A percentile compares a stretch with the other conserved stretches of the same genome.
These are phyloP conservation scores for Lacerta bilineata DNA, from an alignment of 2,797 vertebrate genomes.

Conservation along the genomic window DNA sequence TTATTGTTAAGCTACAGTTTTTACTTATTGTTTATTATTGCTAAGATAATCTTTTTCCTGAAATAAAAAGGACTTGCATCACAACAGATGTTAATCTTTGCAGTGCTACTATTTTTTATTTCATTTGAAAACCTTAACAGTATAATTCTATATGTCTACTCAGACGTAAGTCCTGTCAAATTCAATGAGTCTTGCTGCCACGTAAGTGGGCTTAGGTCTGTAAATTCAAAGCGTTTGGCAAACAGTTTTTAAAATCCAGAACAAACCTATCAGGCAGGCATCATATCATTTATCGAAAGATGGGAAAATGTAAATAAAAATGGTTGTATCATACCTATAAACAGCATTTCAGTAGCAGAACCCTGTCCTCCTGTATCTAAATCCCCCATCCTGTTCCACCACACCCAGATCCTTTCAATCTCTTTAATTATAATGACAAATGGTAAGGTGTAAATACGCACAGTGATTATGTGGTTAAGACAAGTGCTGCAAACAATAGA, in stretches of 20 bases:
- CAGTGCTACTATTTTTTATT: not conserved
- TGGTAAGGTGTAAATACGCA: constrained; percentile 28
- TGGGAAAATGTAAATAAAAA: constrained; percentile 9
- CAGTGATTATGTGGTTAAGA: not conserved
- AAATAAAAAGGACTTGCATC: too few species aligned
- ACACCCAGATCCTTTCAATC: not conserved
- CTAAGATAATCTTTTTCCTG: not conserved
- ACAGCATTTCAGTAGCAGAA: not conserved
- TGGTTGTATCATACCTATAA: not conserved
- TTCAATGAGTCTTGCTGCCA: not conserved
- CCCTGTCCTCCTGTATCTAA: not conserved
- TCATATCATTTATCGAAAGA: not conserved
- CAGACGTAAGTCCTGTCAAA: not conserved
- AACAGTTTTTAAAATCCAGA: not conserved
- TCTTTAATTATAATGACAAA: constrained; percentile 23
- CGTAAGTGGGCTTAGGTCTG: not conserved
- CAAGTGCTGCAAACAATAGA: not conserved
- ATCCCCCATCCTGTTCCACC: not conserved
- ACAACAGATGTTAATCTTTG: not conserved
- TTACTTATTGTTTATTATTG: too few species aligned
- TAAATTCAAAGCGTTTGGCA: not conserved
- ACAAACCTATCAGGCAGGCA: not conserved
- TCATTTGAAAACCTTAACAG: not conserved
- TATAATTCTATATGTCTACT: not conserved
- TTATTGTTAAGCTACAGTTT: too few species aligned